These are phyloP conservation scores for Tachysurus vachellii DNA, from an alignment of 2,113 vertebrate genomes.

Conservation along the genomic window DNA sequence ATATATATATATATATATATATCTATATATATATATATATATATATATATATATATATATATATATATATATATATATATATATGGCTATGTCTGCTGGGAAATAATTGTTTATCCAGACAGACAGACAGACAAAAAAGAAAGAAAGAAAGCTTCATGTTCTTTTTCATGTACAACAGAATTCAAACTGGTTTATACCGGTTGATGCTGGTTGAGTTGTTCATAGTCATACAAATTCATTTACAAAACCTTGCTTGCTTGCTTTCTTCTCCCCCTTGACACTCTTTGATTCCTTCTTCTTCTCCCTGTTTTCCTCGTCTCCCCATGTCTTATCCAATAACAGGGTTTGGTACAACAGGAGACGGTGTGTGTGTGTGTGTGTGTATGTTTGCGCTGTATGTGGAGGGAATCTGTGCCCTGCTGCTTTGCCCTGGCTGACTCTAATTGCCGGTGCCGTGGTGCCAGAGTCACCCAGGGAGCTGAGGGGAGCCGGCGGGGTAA, in stretches of 20 bases:
- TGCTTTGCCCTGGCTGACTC: slow-evolving; percentile 40
- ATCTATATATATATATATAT: too few species aligned
- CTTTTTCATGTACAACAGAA: not conserved
- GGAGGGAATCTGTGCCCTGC: slow-evolving; percentile 49
- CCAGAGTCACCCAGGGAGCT: slow-evolving; percentile 53
- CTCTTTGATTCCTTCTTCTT: not conserved
- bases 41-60: too few species aligned
- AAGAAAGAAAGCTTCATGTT: not conserved
- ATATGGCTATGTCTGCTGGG: slow-evolving; percentile 13
- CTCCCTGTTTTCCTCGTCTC: not conserved
- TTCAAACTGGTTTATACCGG: not conserved
- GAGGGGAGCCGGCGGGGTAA: slow-evolving; percentile 54
- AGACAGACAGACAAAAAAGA: too few species aligned
- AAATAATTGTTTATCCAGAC: not conserved
- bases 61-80: too few species aligned
- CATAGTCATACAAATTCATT: not conserved
- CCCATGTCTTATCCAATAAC: slow-evolving; percentile 9
- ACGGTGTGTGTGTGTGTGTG: slow-evolving; percentile 20
- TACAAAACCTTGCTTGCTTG: not conserved
- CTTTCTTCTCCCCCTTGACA: slow-evolving; percentile 25
- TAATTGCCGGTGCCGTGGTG: slow-evolving; percentile 53
- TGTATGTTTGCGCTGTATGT: slow-evolving; percentile 25
- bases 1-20: too few species aligned
- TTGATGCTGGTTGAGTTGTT: not conserved
- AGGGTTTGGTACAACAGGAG: slow-evolving; percentile 12